phyloP scores from a whole-genome alignment of 1,140 invertebrate genomes.

The Pseudomyrmex dendroicus region DNA sequence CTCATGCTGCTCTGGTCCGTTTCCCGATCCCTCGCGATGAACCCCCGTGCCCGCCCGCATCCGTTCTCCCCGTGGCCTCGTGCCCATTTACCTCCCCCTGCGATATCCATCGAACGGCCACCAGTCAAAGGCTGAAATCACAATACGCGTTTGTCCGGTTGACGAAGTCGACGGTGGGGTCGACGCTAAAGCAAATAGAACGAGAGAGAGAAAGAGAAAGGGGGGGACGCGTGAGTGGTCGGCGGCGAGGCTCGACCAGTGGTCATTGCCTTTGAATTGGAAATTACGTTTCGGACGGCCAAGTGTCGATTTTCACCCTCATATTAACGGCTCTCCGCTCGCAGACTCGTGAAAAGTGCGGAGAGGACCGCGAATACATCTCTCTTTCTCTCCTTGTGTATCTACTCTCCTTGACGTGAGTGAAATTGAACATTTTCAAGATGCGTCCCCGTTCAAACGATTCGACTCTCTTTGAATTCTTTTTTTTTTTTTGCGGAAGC shows the following conservation, averaged over 20 bases:
- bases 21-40: constrained; percentile 33
- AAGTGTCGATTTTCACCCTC: constrained; percentile 80
- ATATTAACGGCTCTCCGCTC: constrained; percentile 57
- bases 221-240: constrained; percentile 53
- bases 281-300: constrained; percentile 80
- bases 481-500: neutral
- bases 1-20: constrained; percentile 52
- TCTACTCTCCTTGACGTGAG: neutral
- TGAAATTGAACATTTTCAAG: constrained; percentile 6
- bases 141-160: constrained; percentile 85
- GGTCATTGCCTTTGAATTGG: constrained; percentile 84
- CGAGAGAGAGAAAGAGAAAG: constrained; percentile 64
- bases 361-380: neutral
- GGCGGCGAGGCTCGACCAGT: constrained; percentile 68
- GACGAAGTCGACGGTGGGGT: constrained; percentile 78
- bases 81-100: constrained; percentile 63
- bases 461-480: neutral
- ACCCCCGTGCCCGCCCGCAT: constrained; percentile 46
- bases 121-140: constrained; percentile 84
- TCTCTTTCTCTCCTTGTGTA: neutral
- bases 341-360: neutral
- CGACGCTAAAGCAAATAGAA: constrained; percentile 81
- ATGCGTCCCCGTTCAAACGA: too few relatives aligned
- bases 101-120: constrained; percentile 80
- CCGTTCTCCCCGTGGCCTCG: constrained; percentile 39